Evolutionary conservation across 1,140 invertebrate genomes (phyloP).

Genomic region (Physella acuta): DNA sequence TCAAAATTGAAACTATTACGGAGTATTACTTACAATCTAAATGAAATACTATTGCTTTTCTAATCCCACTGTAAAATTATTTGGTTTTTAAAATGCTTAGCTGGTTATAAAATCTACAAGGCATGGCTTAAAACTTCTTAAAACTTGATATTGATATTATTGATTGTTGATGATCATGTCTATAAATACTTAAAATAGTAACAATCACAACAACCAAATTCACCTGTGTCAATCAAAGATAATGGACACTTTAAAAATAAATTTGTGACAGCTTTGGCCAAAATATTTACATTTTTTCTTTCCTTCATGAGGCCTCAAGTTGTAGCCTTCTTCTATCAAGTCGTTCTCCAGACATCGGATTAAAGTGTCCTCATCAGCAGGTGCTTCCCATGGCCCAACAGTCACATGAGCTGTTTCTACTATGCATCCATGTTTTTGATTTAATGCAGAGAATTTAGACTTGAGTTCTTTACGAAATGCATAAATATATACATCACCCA

Average conservation of each 20-base stretch:
- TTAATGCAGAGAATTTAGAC: conserved; percentile 44
- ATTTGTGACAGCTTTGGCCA: conserved; percentile 54
- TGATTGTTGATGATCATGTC: too few relatives aligned
- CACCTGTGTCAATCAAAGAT: conserved; percentile 46
- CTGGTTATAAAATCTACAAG: too few relatives aligned
- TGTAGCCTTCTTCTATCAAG: conserved; percentile 49
- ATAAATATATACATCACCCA: conserved; percentile 50
- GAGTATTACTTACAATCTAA: too few relatives aligned
- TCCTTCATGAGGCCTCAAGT: conserved; percentile 45
- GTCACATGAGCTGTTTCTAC: conserved; percentile 45
- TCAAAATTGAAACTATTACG: too few relatives aligned
- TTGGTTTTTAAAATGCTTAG: too few relatives aligned
- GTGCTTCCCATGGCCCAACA: conserved; percentile 47
- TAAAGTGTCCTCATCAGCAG: conserved; percentile 50
- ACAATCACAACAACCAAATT: too few relatives aligned
- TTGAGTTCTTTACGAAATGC: conserved; percentile 49
- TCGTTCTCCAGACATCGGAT: conserved; percentile 50
- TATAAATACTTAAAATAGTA: too few relatives aligned
- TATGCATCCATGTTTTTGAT: conserved; percentile 50
- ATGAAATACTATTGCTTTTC: too few relatives aligned
- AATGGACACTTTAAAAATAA: conserved; percentile 45
- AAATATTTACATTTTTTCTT: conserved; percentile 52
- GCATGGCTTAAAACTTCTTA: too few relatives aligned
- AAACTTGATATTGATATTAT: too few relatives aligned
- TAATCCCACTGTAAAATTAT: too few relatives aligned